Percentiles rank a stretch among this genome's conserved stretches.
Conservation (phyloP, 2,888 invertebrate genomes). For the Synanthedon vespiformis region DNA sequence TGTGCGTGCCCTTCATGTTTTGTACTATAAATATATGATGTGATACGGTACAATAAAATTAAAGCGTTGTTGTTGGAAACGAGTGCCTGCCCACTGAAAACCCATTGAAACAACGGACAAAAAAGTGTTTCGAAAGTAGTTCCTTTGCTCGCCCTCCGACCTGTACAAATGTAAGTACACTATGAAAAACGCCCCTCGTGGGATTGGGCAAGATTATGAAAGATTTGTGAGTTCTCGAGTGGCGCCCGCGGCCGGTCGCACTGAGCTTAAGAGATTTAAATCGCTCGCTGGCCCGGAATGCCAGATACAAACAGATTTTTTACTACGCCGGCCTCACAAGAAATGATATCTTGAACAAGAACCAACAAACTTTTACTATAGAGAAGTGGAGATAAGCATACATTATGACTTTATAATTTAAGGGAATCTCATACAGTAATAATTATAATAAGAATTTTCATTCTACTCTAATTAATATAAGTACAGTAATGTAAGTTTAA, state of each 20-base stretch:
- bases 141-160: conserved; percentile 19
- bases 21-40: conserved; percentile 47
- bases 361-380: not conserved
- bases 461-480: no score
- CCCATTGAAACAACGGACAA: conserved; percentile 2
- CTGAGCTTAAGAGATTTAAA: conserved; percentile 68
- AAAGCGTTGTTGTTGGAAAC: conserved; percentile 19
- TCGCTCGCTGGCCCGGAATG: conserved; percentile 64
- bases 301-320: conserved; percentile 67
- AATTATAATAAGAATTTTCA: no score
- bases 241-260: conserved; percentile 55
- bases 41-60: conserved; percentile 53
- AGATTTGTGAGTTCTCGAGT: conserved; percentile 67
- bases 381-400: not conserved
- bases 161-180: conserved; percentile 33
- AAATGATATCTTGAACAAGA: conserved; percentile 27
- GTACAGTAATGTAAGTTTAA: no score
- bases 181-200: conserved; percentile 60
- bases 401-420: not conserved
- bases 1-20: conserved; percentile 37
- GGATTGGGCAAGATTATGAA: conserved; percentile 65
- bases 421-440: no score
- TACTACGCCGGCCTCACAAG: conserved; percentile 34
- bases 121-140: conserved; percentile 17
- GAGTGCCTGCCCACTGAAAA: conserved; percentile 14